Percentiles rank a stretch among this genome's conserved stretches.
These are phyloP conservation scores for Psittacula cyanocephala DNA, from an alignment of 2,113 vertebrate species.

Conservation along the genomic window DNA sequence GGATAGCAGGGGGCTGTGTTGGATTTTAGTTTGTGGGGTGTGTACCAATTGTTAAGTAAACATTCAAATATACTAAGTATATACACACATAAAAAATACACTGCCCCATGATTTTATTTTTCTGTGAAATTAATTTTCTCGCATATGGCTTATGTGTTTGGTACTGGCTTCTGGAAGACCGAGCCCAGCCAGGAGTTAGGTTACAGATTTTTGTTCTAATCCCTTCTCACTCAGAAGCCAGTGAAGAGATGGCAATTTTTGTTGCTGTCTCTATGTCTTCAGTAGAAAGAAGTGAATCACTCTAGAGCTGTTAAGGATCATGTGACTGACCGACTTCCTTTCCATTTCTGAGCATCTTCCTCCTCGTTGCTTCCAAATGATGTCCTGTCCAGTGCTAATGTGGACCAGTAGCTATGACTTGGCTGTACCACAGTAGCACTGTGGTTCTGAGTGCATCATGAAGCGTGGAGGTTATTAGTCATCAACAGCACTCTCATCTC, in stretches of 20 bases:
- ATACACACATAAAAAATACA: too few relatives aligned
- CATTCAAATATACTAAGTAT: not conserved
- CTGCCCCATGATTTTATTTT: not conserved
- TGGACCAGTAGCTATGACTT: not conserved
- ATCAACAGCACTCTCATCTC: fast-evolving
- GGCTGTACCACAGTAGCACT: not conserved
- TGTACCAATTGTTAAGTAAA: not conserved
- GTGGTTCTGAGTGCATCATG: not conserved
- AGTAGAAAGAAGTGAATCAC: not conserved
- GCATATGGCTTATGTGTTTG: not conserved
- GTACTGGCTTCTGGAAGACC: not conserved
- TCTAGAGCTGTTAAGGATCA: not conserved
- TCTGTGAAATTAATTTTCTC: not conserved
- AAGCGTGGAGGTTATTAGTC: not conserved
- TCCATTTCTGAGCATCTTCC: not conserved
- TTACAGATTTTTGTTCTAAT: not conserved
- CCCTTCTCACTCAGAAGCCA: not conserved
- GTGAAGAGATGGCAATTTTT: not conserved
- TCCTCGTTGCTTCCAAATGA: not conserved
- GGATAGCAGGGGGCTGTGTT: not conserved
- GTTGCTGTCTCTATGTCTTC: not conserved
- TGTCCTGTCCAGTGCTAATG: not conserved
- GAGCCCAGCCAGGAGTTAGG: not conserved
- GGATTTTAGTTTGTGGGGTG: not conserved
- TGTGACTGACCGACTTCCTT: not conserved